A percentile compares a stretch with the other conserved stretches of the same genome.
Conservation (phyloP, 2,113 vertebrate species). For the Meleagris gallopavo region DNA sequence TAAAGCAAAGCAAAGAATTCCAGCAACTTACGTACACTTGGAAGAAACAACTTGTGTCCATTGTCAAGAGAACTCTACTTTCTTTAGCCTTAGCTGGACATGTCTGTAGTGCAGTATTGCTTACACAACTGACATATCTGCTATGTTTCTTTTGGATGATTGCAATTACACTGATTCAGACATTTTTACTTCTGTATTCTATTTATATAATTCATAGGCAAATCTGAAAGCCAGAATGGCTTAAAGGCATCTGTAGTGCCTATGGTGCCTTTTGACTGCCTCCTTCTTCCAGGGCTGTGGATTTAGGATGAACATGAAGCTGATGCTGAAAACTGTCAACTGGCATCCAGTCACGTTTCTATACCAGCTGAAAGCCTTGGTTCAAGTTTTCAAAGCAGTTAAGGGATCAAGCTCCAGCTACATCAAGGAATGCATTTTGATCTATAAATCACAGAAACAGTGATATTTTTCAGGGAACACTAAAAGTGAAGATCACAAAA, state of each 20-base stretch:
- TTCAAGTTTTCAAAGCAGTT: slow-evolving; percentile 42
- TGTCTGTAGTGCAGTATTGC: background rate
- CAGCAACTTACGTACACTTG: background rate
- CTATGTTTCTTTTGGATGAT: background rate
- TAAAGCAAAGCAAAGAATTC: background rate
- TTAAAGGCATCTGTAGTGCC: background rate
- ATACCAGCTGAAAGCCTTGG: background rate
- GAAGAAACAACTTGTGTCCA: background rate
- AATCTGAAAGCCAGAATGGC: background rate
- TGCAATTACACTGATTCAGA: background rate
- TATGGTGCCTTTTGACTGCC: background rate
- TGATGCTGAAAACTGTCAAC: background rate
- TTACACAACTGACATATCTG: background rate
- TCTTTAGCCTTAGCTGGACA: accelerated
- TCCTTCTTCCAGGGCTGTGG: background rate
- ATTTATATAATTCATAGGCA: background rate
- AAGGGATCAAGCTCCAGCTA: slow-evolving; percentile 36
- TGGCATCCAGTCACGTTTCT: background rate
- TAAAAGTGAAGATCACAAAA: slow-evolving; percentile 61
- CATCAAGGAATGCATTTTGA: slow-evolving; percentile 53
- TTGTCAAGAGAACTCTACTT: background rate
- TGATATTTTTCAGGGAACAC: slow-evolving; percentile 38
- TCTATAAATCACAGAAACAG: slow-evolving; percentile 61
- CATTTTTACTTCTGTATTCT: background rate
- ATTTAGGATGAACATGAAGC: background rate